Conservation (phyloP, 2,113 vertebrate species). For the Stictonetta naevosa region DNA sequence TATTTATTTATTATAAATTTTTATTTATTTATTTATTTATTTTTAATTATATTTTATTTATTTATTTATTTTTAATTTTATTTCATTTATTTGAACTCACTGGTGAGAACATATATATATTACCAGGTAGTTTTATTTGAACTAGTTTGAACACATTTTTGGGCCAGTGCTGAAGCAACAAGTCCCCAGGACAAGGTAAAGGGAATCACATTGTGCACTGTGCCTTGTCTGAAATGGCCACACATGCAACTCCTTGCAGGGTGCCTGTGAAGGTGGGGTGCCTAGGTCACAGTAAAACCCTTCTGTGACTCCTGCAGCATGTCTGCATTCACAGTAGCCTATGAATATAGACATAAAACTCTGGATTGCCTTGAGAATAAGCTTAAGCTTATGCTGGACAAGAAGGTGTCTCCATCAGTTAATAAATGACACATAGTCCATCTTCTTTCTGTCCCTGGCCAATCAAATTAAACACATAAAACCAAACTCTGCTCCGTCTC, state of each 20-base stretch:
- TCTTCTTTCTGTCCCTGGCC: not conserved
- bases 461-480: conserved; percentile 13
- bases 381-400: not conserved
- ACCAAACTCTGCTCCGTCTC: not conserved
- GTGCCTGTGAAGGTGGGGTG: not conserved
- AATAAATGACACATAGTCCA: not conserved
- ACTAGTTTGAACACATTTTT: not conserved
- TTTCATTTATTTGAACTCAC: not conserved
- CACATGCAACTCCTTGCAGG: not conserved
- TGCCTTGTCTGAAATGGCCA: not conserved
- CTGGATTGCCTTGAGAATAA: not conserved
- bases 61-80: too few relatives aligned
- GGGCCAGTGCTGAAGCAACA: not conserved
- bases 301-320: not conserved
- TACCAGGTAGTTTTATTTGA: not conserved
- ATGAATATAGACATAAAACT: not conserved
- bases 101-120: not conserved
- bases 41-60: too few relatives aligned
- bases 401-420: not conserved
- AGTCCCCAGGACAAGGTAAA: not conserved
- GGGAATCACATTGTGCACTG: not conserved
- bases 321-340: not conserved
- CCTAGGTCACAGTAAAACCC: not conserved
- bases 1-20: not conserved
- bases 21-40: not conserved